Evolutionary conservation across 2,113 vertebrate genomes (phyloP).

Genomic region (Hemibagrus wyckioides): DNA sequence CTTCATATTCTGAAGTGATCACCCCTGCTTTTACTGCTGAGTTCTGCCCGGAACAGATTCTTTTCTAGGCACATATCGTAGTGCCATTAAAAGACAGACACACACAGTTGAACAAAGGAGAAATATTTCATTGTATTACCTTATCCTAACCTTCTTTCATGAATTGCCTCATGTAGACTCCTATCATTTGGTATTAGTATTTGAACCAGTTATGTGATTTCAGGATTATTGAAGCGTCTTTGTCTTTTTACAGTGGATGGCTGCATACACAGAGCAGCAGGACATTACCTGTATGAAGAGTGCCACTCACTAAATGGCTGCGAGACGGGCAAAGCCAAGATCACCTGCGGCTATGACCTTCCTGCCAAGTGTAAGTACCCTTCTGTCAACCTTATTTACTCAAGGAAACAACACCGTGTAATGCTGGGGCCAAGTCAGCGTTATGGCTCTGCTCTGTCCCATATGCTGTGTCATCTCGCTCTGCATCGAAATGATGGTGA

Average conservation of each 20-base stretch:
- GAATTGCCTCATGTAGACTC: neutral
- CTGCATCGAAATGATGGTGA: neutral
- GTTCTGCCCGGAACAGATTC: neutral
- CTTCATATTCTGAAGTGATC: conserved; percentile 17
- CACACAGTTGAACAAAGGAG: neutral
- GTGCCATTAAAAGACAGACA: neutral
- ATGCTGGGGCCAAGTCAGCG: neutral
- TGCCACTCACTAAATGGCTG: conserved; percentile 92
- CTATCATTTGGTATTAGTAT: neutral
- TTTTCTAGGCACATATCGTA: conserved; percentile 26
- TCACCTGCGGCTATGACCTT: conserved; percentile 94
- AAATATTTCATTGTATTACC: neutral
- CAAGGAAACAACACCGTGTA: neutral
- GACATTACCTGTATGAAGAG: conserved; percentile 88
- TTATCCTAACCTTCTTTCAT: neutral
- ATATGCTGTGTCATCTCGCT: neutral
- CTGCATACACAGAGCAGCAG: conserved; percentile 96
- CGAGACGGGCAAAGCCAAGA: conserved; percentile 93
- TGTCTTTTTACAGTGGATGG: conserved; percentile 85
- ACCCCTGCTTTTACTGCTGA: neutral
- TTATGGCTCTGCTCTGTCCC: neutral
- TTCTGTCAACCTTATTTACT: conserved; percentile 47
- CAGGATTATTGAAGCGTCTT: neutral
- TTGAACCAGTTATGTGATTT: neutral
- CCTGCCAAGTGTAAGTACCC: conserved; percentile 93